Conservation (phyloP, 2,888 invertebrate species). For the Chrysopilus asiliformis region DNA sequence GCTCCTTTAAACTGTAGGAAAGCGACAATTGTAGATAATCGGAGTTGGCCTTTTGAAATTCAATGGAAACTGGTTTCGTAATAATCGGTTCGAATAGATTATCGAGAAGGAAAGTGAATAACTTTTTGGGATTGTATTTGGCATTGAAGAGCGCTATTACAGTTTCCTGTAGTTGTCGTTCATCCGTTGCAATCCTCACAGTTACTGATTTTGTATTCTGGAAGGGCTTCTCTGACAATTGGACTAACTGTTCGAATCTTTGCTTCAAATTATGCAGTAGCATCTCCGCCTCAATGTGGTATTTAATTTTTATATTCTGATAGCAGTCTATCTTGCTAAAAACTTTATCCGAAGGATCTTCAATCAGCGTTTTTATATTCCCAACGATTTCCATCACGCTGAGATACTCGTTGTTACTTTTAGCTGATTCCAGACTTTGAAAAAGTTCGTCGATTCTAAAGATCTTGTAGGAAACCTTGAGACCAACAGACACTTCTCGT, state of each 20-base stretch:
- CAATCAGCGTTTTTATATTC: conserved; percentile 25
- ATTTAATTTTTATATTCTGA: conserved; percentile 30
- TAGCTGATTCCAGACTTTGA: conserved; percentile 30
- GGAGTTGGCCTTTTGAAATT: conserved; percentile 18
- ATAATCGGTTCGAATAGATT: conserved; percentile 33
- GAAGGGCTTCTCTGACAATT: conserved; percentile 29
- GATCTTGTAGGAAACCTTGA: conserved; percentile 33
- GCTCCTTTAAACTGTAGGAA: conserved; percentile 25
- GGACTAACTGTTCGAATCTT: conserved; percentile 30
- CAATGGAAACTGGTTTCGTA: conserved; percentile 29
- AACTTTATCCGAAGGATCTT: conserved; percentile 23
- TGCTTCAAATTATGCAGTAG: conserved; percentile 29
- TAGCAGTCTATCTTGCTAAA: conserved; percentile 29
- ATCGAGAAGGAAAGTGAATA: conserved; percentile 29
- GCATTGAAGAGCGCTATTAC: conserved; percentile 29
- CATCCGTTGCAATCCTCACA: conserved; percentile 27
- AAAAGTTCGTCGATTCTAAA: conserved; percentile 38
- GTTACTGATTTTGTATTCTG: conserved; percentile 30
- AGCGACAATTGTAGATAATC: conserved; percentile 23
- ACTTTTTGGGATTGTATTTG: conserved; percentile 28
- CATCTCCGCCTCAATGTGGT: conserved; percentile 28
- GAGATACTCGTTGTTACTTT: conserved; percentile 27
- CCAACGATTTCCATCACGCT: conserved; percentile 26
- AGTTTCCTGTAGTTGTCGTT: conserved; percentile 26
- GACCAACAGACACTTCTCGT: conserved; percentile 42